phyloP scores from a whole-genome alignment of 1,140 invertebrate species.

The Proctacanthus coquilletti region DNA sequence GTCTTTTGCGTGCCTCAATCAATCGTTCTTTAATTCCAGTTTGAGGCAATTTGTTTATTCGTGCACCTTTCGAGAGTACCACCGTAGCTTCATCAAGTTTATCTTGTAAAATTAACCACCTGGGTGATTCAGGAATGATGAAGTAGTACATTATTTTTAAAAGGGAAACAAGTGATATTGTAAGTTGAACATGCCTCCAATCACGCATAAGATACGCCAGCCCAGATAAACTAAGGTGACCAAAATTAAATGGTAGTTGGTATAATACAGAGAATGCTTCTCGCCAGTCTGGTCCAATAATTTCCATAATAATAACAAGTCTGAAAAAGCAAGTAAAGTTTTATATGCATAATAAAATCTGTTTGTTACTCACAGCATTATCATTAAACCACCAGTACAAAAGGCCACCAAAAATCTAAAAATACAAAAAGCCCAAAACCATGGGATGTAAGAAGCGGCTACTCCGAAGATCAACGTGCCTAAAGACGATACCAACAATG shows the following conservation, averaged over 20 bases:
- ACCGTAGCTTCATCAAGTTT: slow-evolving; percentile 47
- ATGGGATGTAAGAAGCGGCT: no score
- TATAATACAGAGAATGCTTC: slow-evolving; percentile 48
- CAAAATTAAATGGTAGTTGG: slow-evolving; percentile 48
- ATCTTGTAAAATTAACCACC: slow-evolving; percentile 55
- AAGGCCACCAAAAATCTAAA: no score
- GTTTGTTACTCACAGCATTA: no score
- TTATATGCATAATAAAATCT: no score
- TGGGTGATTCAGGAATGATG: slow-evolving; percentile 58
- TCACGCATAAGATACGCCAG: slow-evolving; percentile 44
- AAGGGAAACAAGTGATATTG: slow-evolving; percentile 50
- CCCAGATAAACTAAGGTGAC: slow-evolving; percentile 38
- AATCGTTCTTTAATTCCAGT: slow-evolving; percentile 37
- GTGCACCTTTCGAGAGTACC: slow-evolving; percentile 48
- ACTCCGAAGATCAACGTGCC: no score
- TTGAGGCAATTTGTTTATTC: slow-evolving; percentile 32
- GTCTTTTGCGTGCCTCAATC: slow-evolving; percentile 18
- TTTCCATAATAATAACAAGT: slow-evolving; percentile 52
- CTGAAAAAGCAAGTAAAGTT: no score
- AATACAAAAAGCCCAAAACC: no score
- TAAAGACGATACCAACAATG: slow-evolving; percentile 36
- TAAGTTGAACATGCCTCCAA: slow-evolving; percentile 54
- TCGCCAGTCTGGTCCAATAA: slow-evolving; percentile 47
- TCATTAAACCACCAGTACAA: no score
- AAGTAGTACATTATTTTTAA: slow-evolving; percentile 52